Percentiles rank a stretch among this genome's conserved stretches.
Evolutionary conservation across 2,888 invertebrate species (phyloP).

Genomic region (Lasioglossum marginatum): DNA sequence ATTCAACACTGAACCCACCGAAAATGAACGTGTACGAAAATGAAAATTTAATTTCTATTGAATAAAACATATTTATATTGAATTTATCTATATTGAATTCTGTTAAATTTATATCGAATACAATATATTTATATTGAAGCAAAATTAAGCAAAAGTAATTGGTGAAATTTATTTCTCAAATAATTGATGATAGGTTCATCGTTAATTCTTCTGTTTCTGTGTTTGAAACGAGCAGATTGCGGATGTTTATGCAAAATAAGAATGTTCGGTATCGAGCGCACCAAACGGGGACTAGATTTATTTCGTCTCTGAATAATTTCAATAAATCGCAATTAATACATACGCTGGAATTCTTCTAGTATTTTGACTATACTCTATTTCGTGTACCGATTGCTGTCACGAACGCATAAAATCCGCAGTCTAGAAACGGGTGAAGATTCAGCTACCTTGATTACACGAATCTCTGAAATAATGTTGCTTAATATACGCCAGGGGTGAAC

Average conservation of each 20-base stretch:
- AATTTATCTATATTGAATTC: background rate
- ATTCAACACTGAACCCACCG: background rate
- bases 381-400: background rate
- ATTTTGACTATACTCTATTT: background rate
- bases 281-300: background rate
- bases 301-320: background rate
- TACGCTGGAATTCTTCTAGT: background rate
- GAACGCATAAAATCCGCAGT: slow-evolving; percentile 1
- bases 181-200: background rate
- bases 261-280: background rate
- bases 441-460: background rate
- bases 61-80: background rate
- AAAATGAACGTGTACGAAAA: background rate
- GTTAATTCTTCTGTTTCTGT: background rate
- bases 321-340: background rate
- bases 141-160: too few species aligned
- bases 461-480: slow-evolving; percentile 2
- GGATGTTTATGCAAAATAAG: background rate
- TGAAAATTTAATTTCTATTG: background rate
- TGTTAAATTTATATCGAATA: background rate
- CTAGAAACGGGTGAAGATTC: background rate
- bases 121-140: too few species aligned
- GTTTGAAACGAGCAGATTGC: background rate
- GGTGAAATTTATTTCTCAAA: background rate
- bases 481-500: slow-evolving; percentile 9